A percentile compares a stretch with the other conserved stretches of the same genome.
Evolutionary conservation across 30 jellyfish, hydroid and myxozoan genomes (phyloP).

Genomic region (Aurelia sp.): DNA sequence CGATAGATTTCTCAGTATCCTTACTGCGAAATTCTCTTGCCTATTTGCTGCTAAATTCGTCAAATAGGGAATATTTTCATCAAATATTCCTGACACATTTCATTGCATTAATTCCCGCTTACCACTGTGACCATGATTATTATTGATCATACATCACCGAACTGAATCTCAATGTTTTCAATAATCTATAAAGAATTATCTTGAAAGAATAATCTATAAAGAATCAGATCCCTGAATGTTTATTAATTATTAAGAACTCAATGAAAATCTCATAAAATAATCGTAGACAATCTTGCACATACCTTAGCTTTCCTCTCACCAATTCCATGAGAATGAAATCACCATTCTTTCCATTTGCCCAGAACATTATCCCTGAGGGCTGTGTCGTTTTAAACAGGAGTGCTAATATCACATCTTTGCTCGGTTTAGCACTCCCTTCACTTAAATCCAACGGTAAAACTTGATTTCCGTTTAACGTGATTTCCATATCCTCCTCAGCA

Average conservation of each 20-base stretch:
- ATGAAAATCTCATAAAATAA: not conserved
- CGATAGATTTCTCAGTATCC: too few species aligned
- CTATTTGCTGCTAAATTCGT: too few species aligned
- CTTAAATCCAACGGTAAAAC: conserved; percentile 9
- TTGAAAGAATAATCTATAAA: too few species aligned
- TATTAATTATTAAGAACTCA: not conserved
- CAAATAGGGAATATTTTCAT: too few species aligned
- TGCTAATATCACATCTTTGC: conserved; percentile 12
- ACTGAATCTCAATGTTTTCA: too few species aligned
- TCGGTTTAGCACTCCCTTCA: not conserved
- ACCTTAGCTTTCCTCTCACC: conserved; percentile 71
- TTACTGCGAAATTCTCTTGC: too few species aligned
- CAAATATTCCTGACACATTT: too few species aligned
- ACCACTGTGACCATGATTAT: not conserved
- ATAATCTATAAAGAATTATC: too few species aligned
- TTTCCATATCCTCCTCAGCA: conserved; percentile 60
- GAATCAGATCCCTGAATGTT: too few species aligned
- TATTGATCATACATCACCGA: not conserved
- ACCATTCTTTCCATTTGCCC: conserved; percentile 58
- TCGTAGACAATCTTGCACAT: not conserved
- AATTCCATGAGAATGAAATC: conserved; percentile 38
- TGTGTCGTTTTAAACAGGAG: conserved; percentile 62
- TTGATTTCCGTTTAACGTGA: conserved; percentile 21
- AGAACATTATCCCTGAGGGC: conserved; percentile 44
- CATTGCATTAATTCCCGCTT: not conserved